Conservation (phyloP, 2,113 vertebrate species). For the Microtus oregoni region DNA sequence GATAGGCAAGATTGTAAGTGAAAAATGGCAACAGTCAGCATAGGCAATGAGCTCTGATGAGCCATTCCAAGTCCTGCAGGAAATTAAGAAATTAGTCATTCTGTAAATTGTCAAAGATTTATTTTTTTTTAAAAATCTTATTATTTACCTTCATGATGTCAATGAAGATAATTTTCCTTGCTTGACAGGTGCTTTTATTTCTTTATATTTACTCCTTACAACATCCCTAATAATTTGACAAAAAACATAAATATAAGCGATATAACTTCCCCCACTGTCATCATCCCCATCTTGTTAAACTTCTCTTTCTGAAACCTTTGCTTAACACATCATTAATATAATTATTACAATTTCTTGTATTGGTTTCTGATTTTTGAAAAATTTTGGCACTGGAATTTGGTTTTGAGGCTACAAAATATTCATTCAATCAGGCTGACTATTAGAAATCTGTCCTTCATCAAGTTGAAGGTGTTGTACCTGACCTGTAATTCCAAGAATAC, state of each 20-base stretch:
- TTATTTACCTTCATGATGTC: constrained; percentile 36
- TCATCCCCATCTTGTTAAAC: neutral
- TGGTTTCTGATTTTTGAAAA: constrained; percentile 7
- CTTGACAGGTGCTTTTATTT: neutral
- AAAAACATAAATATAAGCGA: constrained; percentile 2
- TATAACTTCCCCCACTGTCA: neutral
- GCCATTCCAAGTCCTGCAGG: neutral
- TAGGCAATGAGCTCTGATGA: constrained; percentile 25
- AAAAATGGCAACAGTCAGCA: constrained; percentile 40
- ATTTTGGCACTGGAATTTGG: neutral
- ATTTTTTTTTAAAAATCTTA: constrained; percentile 18
- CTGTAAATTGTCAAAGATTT: constrained; percentile 37
- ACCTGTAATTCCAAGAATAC: neutral
- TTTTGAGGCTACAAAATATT: neutral
- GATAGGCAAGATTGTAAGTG: neutral
- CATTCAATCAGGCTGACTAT: neutral
- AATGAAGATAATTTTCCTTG: constrained; percentile 19
- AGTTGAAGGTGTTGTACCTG: neutral
- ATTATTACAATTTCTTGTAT: constrained; percentile 9
- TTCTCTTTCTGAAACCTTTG: neutral
- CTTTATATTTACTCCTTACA: constrained; percentile 31
- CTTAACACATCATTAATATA: neutral
- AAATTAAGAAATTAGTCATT: constrained; percentile 23
- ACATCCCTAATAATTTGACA: neutral
- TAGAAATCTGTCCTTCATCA: neutral